Evolutionary conservation across 2,113 vertebrate species (phyloP).

Genomic region (Eulemur rufifrons): DNA sequence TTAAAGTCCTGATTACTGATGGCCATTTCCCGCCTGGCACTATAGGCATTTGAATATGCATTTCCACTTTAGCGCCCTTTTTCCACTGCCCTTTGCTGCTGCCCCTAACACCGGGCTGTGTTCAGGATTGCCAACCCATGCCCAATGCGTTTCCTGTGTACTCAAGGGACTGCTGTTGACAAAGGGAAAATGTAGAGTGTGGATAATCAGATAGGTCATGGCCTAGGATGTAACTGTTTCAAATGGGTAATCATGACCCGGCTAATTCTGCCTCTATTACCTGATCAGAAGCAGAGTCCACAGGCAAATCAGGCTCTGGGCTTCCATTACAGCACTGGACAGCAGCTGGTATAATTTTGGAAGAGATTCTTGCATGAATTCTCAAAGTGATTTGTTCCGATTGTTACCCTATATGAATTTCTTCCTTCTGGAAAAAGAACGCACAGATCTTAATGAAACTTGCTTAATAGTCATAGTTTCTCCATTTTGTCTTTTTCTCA

Average conservation of each 20-base stretch:
- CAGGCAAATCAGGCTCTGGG: not conserved
- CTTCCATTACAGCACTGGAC: not conserved
- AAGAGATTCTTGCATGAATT: not conserved
- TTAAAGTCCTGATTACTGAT: not conserved
- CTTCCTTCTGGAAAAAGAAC: not conserved
- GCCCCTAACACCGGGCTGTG: not conserved
- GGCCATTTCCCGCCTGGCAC: not conserved
- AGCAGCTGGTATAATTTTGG: not conserved
- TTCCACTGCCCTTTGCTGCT: not conserved
- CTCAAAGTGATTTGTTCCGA: not conserved
- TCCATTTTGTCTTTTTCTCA: conserved; percentile 16
- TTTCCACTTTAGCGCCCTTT: not conserved
- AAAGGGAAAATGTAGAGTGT: not conserved
- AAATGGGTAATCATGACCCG: not conserved
- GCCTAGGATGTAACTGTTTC: not conserved
- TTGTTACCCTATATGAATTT: not conserved
- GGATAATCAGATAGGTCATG: not conserved
- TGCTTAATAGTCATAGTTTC: not conserved
- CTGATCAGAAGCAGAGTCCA: not conserved
- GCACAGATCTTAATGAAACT: not conserved
- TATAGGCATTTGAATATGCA: rapidly evolving
- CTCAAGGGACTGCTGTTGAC: not conserved
- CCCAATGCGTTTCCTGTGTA: not conserved
- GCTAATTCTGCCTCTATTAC: not conserved
- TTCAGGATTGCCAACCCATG: not conserved